Conservation (phyloP, 2,113 vertebrate genomes). For the Monarcha castaneiventris region DNA sequence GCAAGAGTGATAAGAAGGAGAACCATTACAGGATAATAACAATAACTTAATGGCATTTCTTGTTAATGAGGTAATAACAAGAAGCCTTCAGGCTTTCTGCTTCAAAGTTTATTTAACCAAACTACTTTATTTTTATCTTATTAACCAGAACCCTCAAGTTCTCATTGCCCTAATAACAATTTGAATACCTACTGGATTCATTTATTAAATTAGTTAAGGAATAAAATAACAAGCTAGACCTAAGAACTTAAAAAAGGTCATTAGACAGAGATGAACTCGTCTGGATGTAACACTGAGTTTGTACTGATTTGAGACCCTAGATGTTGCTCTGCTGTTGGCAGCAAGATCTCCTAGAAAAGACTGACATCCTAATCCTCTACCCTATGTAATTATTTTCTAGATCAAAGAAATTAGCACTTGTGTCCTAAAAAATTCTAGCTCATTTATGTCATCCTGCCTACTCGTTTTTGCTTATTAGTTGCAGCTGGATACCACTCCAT, state of each 20-base stretch:
- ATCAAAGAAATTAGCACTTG: background rate
- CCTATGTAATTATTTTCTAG: background rate
- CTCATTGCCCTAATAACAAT: background rate
- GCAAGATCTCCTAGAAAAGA: background rate
- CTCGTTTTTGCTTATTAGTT: background rate
- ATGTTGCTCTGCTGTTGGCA: background rate
- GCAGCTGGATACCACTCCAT: background rate
- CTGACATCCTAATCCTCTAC: background rate
- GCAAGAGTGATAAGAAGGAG: background rate
- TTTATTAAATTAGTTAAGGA: constrained; percentile 21
- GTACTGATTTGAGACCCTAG: background rate
- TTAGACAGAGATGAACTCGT: background rate
- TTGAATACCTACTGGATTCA: background rate
- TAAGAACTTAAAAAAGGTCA: background rate
- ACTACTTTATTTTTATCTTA: constrained; percentile 33
- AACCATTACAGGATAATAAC: constrained; percentile 29
- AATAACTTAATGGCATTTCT: constrained; percentile 42
- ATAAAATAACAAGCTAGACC: background rate
- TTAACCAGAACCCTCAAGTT: constrained; percentile 18
- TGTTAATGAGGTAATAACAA: constrained; percentile 63
- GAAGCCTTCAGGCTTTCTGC: constrained; percentile 36
- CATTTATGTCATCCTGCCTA: background rate
- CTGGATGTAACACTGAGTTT: background rate
- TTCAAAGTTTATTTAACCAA: constrained; percentile 54
- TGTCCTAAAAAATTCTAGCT: background rate